phyloP scores from a whole-genome alignment of 1,140 invertebrate species.

The Stegodyphus dumicola region DNA sequence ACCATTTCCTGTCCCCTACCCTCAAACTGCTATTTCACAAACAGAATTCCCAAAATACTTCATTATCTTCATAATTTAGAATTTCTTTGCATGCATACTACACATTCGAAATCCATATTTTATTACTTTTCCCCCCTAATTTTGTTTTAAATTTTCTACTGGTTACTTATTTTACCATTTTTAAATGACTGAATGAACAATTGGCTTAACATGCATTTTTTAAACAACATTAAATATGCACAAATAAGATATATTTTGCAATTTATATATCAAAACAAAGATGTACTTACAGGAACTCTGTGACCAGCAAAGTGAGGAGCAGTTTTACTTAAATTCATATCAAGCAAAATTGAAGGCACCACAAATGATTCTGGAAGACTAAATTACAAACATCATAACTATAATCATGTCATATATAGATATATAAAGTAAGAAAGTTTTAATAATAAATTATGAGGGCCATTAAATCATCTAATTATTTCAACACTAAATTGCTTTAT shows the following conservation, averaged over 20 bases:
- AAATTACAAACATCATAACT: slow-evolving; percentile 34
- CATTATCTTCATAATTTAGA: no score
- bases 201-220: no score
- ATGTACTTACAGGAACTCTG: slow-evolving; percentile 60
- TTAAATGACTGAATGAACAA: no score
- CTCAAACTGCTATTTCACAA: no score
- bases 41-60: no score
- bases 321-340: slow-evolving; percentile 78
- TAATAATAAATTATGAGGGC: slow-evolving; percentile 12
- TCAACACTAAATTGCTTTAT: not conserved
- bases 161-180: no score
- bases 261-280: not conserved
- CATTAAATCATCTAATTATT: slow-evolving; percentile 20
- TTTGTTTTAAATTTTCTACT: no score
- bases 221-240: not conserved
- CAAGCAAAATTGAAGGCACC: slow-evolving; percentile 81
- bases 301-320: slow-evolving; percentile 79
- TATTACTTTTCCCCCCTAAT: no score
- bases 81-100: no score
- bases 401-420: slow-evolving; percentile 64
- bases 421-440: not conserved
- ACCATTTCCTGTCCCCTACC: no score
- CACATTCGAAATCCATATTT: no score
- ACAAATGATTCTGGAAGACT: slow-evolving; percentile 80
- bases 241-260: not conserved